Evolutionary conservation across 2,888 invertebrate species (phyloP), one percentile per base, ranked within the genome.

Genomic region (Mythimna pallens): DNA sequence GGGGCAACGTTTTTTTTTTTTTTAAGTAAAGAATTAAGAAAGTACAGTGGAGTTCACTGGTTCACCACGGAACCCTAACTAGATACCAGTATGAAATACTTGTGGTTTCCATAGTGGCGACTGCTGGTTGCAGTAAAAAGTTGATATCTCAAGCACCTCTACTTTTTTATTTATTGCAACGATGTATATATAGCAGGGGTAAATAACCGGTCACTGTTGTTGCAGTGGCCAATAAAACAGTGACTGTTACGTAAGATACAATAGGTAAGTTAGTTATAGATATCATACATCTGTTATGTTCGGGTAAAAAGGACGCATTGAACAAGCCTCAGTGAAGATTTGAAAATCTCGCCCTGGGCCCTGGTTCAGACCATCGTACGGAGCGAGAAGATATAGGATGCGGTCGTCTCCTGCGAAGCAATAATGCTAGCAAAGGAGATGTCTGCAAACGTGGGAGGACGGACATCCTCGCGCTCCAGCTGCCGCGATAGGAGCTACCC

Each of bases 91-190:
- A 68, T 58, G 57, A 83, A 66, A 61, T 72, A 71, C 70, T 22
- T 57, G 73, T 58, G 50, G 79, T 79, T 76, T 76, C 67, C 79
- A 67, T 66, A 68, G 58, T 66, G 58, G 68, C 69, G 64, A 47
- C 36, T 70, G 54, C 20, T 62, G n/a, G 74, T 52, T 17, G 54
- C 54, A 57, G 47, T 72, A 82, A 85, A 78, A 85, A 80, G 55
- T 71, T 62, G 58, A 71, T 40, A 55, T 70, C 10, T 68, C 67
- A 52, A n/a, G 70, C 25, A 52, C 68, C 14, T 68, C 69, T 52
- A 67, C 57, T 70, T 70, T 67, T 69, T 22, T 73, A n/a, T 52
- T 25, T 30, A n/a, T 25, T 22, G 14, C 54, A 5, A 57, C 30
- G 61, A 67, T 55, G 22, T 22, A 47, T 40, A 12, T 22, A 47